phyloP scores from a whole-genome alignment of 2,113 vertebrate genomes.

The Anarhynchus alexandrinus region DNA sequence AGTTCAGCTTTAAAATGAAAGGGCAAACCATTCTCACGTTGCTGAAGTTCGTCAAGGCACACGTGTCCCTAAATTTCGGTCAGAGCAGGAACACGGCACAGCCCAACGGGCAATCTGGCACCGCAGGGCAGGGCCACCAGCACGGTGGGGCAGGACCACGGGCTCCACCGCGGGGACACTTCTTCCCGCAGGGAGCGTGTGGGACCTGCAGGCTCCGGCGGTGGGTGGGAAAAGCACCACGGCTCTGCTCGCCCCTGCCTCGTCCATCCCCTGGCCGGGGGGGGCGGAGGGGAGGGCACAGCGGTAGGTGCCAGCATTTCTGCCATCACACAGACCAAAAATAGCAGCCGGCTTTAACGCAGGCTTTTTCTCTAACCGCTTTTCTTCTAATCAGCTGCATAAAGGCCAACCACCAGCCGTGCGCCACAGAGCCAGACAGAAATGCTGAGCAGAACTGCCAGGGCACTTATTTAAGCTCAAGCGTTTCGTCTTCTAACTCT shows the following conservation, averaged over 20 bases:
- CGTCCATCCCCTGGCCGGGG: background rate
- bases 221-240: no score
- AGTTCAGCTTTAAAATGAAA: background rate
- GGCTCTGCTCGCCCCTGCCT: background rate
- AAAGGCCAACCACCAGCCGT: background rate
- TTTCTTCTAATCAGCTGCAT: background rate
- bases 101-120: rapidly evolving
- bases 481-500: background rate
- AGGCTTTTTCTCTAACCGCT: background rate
- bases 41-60: background rate
- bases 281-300: background rate
- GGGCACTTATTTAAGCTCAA: background rate
- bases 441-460: background rate
- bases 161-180: rapidly evolving
- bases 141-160: background rate
- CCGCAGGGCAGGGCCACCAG: rapidly evolving
- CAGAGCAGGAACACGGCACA: background rate
- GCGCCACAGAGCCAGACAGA: background rate
- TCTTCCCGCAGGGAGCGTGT: background rate
- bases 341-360: background rate
- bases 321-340: background rate
- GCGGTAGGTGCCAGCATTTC: rapidly evolving
- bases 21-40: background rate
- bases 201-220: background rate
- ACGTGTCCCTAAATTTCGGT: background rate